Conservation (phyloP, 2,888 invertebrate genomes). For the Pycnomerus fuliginosus region DNA sequence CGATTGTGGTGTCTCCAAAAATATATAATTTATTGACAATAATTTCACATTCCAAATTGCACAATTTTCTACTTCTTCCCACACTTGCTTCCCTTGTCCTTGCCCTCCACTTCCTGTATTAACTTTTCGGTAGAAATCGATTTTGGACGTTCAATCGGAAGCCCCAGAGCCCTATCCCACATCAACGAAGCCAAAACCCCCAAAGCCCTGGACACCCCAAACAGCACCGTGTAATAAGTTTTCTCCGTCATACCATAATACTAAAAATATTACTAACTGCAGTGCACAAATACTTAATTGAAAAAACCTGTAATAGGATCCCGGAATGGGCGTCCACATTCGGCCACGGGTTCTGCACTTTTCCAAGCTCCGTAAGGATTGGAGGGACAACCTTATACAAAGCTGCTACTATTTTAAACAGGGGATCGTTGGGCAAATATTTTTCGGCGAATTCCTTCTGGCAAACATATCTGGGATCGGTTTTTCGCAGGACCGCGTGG, state of each 20-base stretch:
- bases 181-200: slow-evolving; percentile 81
- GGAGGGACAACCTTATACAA: slow-evolving; percentile 92
- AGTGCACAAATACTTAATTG: slow-evolving; percentile 19
- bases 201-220: slow-evolving; percentile 86
- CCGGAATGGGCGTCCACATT: slow-evolving; percentile 98
- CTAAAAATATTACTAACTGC: slow-evolving; percentile 50
- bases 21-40: no score
- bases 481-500: slow-evolving; percentile 93
- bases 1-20: no score
- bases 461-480: slow-evolving; percentile 89
- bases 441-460: slow-evolving; percentile 94
- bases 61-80: no score
- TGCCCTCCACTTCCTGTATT: slow-evolving; percentile 36
- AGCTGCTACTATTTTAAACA: slow-evolving; percentile 84
- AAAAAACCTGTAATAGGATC: slow-evolving; percentile 84
- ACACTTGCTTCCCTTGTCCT: not conserved
- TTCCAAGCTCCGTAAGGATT: slow-evolving; percentile 88
- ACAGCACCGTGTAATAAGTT: slow-evolving; percentile 92
- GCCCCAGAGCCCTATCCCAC: slow-evolving; percentile 83
- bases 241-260: slow-evolving; percentile 90
- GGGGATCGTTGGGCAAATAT: slow-evolving; percentile 86
- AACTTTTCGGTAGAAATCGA: slow-evolving; percentile 78
- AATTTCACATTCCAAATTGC: no score
- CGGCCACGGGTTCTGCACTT: slow-evolving; percentile 98
- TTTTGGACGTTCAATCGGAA: slow-evolving; percentile 85